These are phyloP conservation scores for Eleginops maclovinus DNA, from an alignment of 2,113 vertebrate genomes.

Conservation along the genomic window DNA sequence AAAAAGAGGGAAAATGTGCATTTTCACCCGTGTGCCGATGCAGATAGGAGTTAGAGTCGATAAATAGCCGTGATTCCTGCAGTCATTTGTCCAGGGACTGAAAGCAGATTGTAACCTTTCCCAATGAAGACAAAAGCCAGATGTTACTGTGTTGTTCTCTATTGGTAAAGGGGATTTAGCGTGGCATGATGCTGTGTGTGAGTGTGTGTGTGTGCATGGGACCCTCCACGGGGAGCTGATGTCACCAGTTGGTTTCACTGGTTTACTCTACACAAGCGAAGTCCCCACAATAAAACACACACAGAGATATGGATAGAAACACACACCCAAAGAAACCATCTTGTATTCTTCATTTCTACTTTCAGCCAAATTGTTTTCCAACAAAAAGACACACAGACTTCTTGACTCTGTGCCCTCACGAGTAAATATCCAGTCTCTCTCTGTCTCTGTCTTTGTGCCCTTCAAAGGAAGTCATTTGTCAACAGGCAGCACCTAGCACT, in stretches of 20 bases:
- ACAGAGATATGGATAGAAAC: constrained; percentile 24
- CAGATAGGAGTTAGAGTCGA: too few species aligned
- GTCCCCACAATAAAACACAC: constrained; percentile 43
- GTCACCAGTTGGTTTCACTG: constrained; percentile 44
- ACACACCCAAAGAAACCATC: constrained; percentile 47
- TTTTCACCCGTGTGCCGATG: too few species aligned
- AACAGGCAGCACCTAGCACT: constrained; percentile 82
- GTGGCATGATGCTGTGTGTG: constrained; percentile 2
- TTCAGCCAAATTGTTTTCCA: constrained; percentile 48
- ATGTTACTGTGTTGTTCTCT: too few species aligned
- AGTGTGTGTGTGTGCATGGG: constrained; percentile 11
- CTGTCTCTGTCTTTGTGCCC: constrained; percentile 63
- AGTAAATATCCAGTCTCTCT: constrained; percentile 59
- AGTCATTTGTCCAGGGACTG: too few species aligned
- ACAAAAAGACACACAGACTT: constrained; percentile 63
- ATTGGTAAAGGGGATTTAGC: too few species aligned
- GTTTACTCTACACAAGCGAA: constrained; percentile 42
- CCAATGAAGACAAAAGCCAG: too few species aligned
- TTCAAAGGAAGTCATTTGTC: constrained; percentile 88
- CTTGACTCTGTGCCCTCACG: constrained; percentile 56
- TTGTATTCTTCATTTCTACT: constrained; percentile 45
- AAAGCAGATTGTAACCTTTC: too few species aligned
- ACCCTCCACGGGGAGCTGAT: constrained; percentile 36
- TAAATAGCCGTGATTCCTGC: too few species aligned
- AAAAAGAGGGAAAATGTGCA: too few species aligned